Evolutionary conservation across 2,797 vertebrate species (phyloP), one percentile per base, ranked within the genome.

Genomic region (Acanthornis magna): DNA sequence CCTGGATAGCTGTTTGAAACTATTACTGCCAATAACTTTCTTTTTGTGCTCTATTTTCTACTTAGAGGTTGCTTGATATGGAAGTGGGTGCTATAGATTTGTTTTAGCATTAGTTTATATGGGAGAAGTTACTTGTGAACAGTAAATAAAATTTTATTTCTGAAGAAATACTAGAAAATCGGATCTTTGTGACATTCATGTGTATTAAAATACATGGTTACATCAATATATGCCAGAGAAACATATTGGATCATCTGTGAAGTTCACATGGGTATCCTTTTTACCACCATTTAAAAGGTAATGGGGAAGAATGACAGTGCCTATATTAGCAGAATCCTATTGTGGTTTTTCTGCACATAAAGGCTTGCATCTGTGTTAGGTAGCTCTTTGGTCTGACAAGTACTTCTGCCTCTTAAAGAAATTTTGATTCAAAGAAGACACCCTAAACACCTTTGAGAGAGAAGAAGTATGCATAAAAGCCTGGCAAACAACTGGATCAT

Each of bases 1-100:
- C 62, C 75, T 83, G 20, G 75, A 78, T 58, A 53, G 75, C 34
- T 2, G 2, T 83, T 88, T 83, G 80, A 60, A 79, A 29, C 67
- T 92, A 34, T 95, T 74, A 51, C 63, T 94, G 87, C 29, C 72
- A 75, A 27, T 85, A 78, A 47, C 65, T 47, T 96, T n/a, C 76
- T 5, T 12, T 80, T 93, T 87, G 71, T 70, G 6, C 85, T 96
- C 50, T 86, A 2, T 92, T 96, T 79, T 91, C 70, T 91, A 19
- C 66, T 87, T 91, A 55, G 8, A 42, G 42, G 13, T 65, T 87
- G 60, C 18, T 91, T 77, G 57, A 81, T 84, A 40, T 66, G 34
- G 68, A 79, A 76, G 54, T 18, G 14, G 51, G 13, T 65, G 70
- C 75, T 73, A 42, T 51, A 40, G 77, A 62, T 93, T 81, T 81